Evolutionary conservation across 2,888 invertebrate genomes (phyloP).

Genomic region (Drosophila prostipennis): DNA sequence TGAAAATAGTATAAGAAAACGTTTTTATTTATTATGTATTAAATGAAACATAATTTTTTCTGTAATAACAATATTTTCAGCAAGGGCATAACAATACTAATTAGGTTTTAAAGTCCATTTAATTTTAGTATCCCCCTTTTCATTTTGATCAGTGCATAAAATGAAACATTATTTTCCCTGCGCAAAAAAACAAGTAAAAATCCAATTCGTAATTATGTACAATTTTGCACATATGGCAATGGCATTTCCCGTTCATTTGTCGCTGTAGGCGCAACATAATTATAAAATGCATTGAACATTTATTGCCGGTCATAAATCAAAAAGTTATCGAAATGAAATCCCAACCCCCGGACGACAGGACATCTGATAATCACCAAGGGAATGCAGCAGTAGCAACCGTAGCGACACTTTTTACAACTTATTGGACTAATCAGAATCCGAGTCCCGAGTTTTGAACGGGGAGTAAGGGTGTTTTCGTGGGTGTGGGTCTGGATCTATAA

Average conservation of each 20-base stretch:
- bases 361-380: constrained; percentile 64
- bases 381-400: constrained; percentile 28
- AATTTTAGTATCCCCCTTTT: background rate
- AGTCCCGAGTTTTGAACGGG: background rate
- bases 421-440: constrained; percentile 81
- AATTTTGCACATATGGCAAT: constrained; percentile 65
- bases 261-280: constrained; percentile 56
- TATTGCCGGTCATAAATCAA: constrained; percentile 83
- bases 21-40: too few species aligned
- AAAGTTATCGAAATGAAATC: constrained; percentile 78
- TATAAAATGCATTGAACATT: constrained; percentile 77
- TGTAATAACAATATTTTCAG: too few species aligned
- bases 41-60: too few species aligned
- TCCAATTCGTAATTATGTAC: constrained; percentile 52
- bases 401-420: constrained; percentile 78
- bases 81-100: background rate
- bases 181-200: constrained; percentile 16
- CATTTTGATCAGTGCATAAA: constrained; percentile 12
- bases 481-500: constrained; percentile 51
- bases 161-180: constrained; percentile 14
- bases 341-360: constrained; percentile 49
- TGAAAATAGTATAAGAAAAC: too few species aligned
- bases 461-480: constrained; percentile 2
- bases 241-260: constrained; percentile 37
- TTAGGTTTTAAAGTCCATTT: background rate